Evolutionary conservation across 2,113 vertebrate genomes (phyloP).

Genomic region (Pundamilia nyererei): DNA sequence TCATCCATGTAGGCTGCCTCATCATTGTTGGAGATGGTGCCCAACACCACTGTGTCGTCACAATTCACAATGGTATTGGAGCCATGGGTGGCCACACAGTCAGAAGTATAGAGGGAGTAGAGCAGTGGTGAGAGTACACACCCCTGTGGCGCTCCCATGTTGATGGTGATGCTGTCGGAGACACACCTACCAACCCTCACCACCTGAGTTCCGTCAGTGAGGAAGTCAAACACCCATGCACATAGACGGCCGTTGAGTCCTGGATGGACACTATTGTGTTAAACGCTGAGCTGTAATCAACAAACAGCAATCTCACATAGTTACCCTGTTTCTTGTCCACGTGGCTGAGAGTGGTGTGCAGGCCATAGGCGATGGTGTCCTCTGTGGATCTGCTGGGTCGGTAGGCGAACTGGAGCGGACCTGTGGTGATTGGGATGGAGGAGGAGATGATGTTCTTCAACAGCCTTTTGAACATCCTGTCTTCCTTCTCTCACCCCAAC

Average conservation of each 20-base stretch:
- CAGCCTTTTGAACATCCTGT: background rate
- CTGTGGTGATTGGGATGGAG: background rate
- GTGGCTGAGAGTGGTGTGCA: background rate
- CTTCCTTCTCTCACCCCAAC: no score
- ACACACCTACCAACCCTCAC: background rate
- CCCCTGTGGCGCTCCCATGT: background rate
- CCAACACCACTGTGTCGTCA: background rate
- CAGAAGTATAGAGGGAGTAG: background rate
- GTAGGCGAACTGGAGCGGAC: rapidly evolving
- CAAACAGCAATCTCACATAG: background rate
- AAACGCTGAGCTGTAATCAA: background rate
- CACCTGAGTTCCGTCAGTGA: background rate
- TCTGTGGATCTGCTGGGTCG: background rate
- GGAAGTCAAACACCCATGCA: background rate
- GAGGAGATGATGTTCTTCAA: background rate
- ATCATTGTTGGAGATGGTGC: background rate
- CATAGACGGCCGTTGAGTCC: rapidly evolving
- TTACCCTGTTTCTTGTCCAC: background rate
- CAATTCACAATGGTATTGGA: background rate
- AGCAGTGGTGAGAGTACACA: background rate
- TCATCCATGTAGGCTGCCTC: background rate
- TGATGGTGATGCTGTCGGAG: background rate
- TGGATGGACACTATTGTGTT: background rate
- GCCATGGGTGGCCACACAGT: background rate
- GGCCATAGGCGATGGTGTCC: background rate